Conservation (phyloP, 2,888 invertebrate genomes). For the Ophioninae sp. region DNA sequence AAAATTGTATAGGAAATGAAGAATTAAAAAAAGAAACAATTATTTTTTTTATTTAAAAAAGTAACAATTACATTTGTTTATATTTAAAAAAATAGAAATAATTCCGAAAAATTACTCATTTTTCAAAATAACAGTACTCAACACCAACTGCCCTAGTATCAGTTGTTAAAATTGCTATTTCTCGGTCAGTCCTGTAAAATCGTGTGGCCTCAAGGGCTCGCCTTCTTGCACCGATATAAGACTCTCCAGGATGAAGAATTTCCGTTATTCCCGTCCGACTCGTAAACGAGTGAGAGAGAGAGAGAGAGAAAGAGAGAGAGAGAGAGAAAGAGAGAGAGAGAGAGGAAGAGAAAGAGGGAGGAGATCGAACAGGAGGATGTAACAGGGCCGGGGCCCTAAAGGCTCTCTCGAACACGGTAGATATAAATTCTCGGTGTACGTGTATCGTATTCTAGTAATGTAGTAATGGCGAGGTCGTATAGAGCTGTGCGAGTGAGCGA, state of each 20-base stretch:
- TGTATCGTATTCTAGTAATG: slow-evolving; percentile 38
- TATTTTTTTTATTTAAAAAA: too few species aligned
- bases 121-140: neutral
- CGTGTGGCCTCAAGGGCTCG: slow-evolving; percentile 7
- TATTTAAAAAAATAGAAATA: too few species aligned
- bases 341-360: slow-evolving; percentile 2
- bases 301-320: neutral
- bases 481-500: slow-evolving; percentile 30
- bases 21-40: too few species aligned
- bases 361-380: slow-evolving; percentile 34
- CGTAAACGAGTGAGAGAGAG: slow-evolving; percentile 6
- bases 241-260: slow-evolving; percentile 33
- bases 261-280: slow-evolving; percentile 35
- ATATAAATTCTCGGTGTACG: slow-evolving; percentile 17
- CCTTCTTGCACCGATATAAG: neutral
- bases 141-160: neutral
- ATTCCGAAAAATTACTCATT: neutral
- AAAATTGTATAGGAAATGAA: too few species aligned
- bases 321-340: neutral
- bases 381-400: slow-evolving; percentile 39
- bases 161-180: neutral
- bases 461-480: slow-evolving; percentile 26
- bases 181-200: neutral
- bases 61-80: too few species aligned
- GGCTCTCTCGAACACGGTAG: slow-evolving; percentile 26